A percentile compares a stretch with the other conserved stretches of the same genome.
Conservation (phyloP, 2,113 vertebrate species). For the Melospiza melodia region DNA sequence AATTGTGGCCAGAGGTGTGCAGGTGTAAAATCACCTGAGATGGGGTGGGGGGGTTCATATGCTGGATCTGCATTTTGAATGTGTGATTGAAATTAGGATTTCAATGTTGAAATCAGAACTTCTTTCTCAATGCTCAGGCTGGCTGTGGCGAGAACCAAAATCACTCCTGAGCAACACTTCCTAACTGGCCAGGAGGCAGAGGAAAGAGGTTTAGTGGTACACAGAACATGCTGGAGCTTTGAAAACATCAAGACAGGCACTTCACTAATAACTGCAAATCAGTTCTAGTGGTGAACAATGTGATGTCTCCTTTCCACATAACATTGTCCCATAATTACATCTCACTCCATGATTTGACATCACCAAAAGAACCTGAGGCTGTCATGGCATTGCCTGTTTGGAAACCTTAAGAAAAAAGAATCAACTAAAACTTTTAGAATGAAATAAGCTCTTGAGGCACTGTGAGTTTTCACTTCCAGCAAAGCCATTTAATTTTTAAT, state of each 20-base stretch:
- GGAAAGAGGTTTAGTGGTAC: background rate
- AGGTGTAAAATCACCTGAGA: background rate
- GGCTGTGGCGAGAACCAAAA: background rate
- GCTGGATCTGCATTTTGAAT: background rate
- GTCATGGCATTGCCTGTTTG: background rate
- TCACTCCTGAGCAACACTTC: background rate
- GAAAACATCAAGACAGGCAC: background rate
- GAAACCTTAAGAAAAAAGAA: background rate
- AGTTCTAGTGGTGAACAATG: background rate
- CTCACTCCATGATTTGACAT: background rate
- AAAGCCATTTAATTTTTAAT: background rate
- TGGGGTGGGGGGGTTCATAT: too few relatives aligned
- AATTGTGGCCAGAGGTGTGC: background rate
- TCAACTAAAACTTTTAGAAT: background rate
- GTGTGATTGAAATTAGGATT: background rate
- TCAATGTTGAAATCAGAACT: background rate
- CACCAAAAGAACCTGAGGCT: background rate
- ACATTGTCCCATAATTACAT: background rate
- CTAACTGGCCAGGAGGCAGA: background rate
- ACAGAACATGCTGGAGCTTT: rapidly evolving
- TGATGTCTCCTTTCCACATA: background rate
- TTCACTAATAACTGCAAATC: background rate
- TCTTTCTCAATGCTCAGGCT: background rate
- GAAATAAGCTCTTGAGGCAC: background rate
- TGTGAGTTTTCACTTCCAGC: background rate